Evolutionary conservation across 2,113 vertebrate species (phyloP), one percentile per base, ranked within the genome.

Genomic region (Corapipo altera): DNA sequence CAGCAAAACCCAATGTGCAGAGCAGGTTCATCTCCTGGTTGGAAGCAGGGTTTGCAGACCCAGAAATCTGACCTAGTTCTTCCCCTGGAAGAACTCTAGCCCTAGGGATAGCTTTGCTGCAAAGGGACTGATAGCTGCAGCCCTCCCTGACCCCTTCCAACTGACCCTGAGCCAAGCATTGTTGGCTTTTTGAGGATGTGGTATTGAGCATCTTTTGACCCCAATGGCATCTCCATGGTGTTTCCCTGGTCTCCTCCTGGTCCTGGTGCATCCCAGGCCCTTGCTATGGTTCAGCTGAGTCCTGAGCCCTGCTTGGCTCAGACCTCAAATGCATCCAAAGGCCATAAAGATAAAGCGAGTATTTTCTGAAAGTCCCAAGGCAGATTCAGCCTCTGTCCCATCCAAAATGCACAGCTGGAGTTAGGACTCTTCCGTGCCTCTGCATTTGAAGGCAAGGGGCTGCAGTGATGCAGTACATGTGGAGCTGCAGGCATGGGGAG

Each of bases 231-330:
- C 51, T 65, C 49, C 4, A 4, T 9, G 9, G 11, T 18, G 26
- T 78, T 85, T 82, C 55, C 17, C 24, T 62, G 52, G 16, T 85
- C 11, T 67, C 5, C 10, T 83, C 35, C 43, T 80, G 69, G 17
- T 76, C 61, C 21, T 5, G 4, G 43, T 76, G 32, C 58, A 49
- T 77, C 43, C 32, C 35, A 69, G 23, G 17, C n/a, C 32, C 2
- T 0, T 0, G 3, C 26, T 52, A 35, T 6, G 2, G 58, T 59
- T 24, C 58, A 70, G 24, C 33, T 0, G 2, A 39, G 37, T 21
- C 76, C 37, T 76, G 70, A 82, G 46, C 24, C 28, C 41, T 0
- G 0, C 58, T 78, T 49, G 44, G 21, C 72, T 73, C 37, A 69
- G 46, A 80, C 43, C 54, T 64, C 3, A 1, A 51, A 79, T 0